Evolutionary conservation across 2,888 invertebrate species (phyloP), one percentile per base, ranked within the genome.

Genomic region (Machimus rusticus): DNA sequence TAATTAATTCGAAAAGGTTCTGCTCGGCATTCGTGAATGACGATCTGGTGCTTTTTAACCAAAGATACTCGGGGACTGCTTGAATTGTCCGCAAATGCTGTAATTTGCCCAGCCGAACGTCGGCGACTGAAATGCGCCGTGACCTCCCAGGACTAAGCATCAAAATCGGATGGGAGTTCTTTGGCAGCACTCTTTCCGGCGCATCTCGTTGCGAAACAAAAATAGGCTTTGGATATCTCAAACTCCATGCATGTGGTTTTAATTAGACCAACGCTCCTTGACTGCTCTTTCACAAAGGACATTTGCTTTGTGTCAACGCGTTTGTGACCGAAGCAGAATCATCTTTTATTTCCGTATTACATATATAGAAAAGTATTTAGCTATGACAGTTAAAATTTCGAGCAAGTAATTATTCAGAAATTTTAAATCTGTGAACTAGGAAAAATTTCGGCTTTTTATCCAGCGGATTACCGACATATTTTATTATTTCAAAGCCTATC

Each of bases 1-100:
- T 81, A 81, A 55, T 81, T 81, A 55, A 81, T 81, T 81, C 55
- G 81, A 81, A n/a, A 55, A 81, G 81, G 14, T 19, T 78, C 78
- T 78, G 19, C 43, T 43, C 78, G 78, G 19, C 43, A 23, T 78
- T 23, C 39, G 23, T 9, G 78, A 39, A 43, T 78, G 39, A 78
- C 43, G 43, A 37, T 43, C 39, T 78, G 39, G 23, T 78, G 78
- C 39, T 43, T 78, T 78, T 43, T 39, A 78, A 78, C 23, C 19
- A 78, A 23, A 39, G 43, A 78, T 39, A 78, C 39, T 39, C 28
- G 23, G 12, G 12, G 66, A 66, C n/a, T 57, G 57, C 19, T 28
- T 66, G 66, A 66, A 66, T 66, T 66, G 66, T 1, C 23, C 23
- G 28, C 28, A 66, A 66, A 66, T 66, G 19, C 23, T n/a, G 51